Conservation (phyloP, 1,140 invertebrate genomes). For the Aleiodes sp. region DNA sequence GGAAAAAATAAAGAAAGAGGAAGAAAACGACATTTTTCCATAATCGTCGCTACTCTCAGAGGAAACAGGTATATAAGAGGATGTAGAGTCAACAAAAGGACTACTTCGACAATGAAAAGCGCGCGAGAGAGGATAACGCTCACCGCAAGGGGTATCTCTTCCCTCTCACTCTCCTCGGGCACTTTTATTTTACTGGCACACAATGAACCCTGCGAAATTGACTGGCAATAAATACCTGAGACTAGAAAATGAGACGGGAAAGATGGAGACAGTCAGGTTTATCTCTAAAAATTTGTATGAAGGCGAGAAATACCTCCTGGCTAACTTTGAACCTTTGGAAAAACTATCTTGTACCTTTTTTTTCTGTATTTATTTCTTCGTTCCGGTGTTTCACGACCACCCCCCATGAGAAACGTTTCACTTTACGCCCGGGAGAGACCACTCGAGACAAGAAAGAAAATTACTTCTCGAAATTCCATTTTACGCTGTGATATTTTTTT, state of each 20-base stretch:
- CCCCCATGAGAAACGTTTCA: not conserved
- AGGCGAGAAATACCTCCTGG: conserved; percentile 1
- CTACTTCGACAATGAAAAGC: not conserved
- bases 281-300: not conserved
- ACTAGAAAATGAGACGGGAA: no score
- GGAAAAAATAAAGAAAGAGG: not conserved
- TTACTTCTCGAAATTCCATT: conserved; percentile 19
- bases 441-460: conserved; percentile 21
- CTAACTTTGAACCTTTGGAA: not conserved
- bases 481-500: not conserved
- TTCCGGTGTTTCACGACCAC: not conserved
- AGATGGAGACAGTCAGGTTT: not conserved
- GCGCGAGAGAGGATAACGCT: not conserved
- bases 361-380: conserved; percentile 2
- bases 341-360: not conserved
- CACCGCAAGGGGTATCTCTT: conserved; percentile 20
- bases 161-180: not conserved
- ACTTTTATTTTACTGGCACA: not conserved
- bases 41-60: not conserved
- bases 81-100: conserved; percentile 7
- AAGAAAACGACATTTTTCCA: not conserved
- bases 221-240: conserved; percentile 22
- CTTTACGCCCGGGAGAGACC: not conserved
- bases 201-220: conserved; percentile 19
- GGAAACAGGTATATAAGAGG: not conserved